Base-by-base conservation (phyloP, 2,797 vertebrate species). In the Neopelma chrysocephalum region DNA sequence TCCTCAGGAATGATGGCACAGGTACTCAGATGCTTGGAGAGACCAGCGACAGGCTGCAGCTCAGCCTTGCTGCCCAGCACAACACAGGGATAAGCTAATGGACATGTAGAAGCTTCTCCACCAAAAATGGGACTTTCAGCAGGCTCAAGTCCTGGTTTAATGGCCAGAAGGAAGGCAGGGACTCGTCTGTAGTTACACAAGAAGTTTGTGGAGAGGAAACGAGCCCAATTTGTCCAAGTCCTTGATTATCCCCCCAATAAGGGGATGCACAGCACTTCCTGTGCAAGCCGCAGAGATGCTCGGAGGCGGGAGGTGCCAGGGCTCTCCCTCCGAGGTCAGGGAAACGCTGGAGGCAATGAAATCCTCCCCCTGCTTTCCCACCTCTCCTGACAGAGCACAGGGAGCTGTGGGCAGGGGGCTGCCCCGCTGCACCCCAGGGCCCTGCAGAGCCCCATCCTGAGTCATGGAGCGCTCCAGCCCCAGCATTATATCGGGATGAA, bases 401-500 rank as follows among this genome's bases (percentile, higher is more conserved):
- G 70, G 87, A 90, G 77, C 80, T 3, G 27, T 72, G 91, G 95
- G 95, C 92, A 92, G 93, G 78, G 90, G 79, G 85, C 93, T 94
- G 82, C 89, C 88, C 88, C 25, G 2, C 77, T 31, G 36, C 94
- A 60, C 71, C 95, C 95, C 81, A 18, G 79, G 89, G 93, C 72
- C 95, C 91, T 1, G 4, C 94, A 82, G 77, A 96, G 65, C 91
- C 87, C 95, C 82, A 31, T 95, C 93, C 93, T 53, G 71, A 81
- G 84, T 66, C 93, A 64, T 0, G 22, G 82, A 88, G 70, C 0
- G 2, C 90, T 90, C 89, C 91, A 58, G 87, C 83, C 96, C 94
- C 93, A 31, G 84, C 92, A 96, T 96, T 94, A 42, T 75, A 94
- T 79, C 18, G 10, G 92, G 95, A 96, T 97, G 97, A 97, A 96